Evolutionary conservation across 92 coral and sea anemone genomes (phyloP), one percentile per base, ranked within the genome.

Genomic region (Epizoanthus rinbou): DNA sequence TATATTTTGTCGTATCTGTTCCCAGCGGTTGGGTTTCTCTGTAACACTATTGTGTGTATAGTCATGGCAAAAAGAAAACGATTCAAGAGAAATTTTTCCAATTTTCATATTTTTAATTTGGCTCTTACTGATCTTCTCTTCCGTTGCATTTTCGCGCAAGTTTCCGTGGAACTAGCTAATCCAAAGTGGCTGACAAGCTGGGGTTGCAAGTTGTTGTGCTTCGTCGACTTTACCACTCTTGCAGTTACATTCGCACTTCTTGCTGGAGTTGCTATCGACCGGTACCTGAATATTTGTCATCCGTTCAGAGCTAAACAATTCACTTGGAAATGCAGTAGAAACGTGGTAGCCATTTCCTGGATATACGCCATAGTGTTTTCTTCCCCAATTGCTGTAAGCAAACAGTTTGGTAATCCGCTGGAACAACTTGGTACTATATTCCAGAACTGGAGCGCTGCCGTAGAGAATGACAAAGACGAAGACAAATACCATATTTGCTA

Each of bases 251-350:
- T 76, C 3, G 18, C 81, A 1, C 45, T 76, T 59, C 81, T 76
- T 60, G 81, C 81, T 23, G 81, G 81, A 23, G 24, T 76, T n/a
- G 81, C 81, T 22, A 31, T 59, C 8, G 69, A 76, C 37, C 64
- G 81, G 37, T 76, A 59, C 21, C 56, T 76, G n/a, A 76, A 76
- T 28, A 76, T 76, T 33, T 76, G 81, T 8, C 56, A 76, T 76
- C 81, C 81, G 22, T 76, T 88, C 24, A 88, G 37, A 37, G 91
- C 91, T 23, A 88, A 82, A 58, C 18, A 60, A 3, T 23, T 88
- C 28, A 88, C 80, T 9, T 88, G 91, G 91, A 88, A 71, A 11
- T 88, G 78, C 76, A 88, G 91, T 24, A 78, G 80, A 21, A 88
- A 78, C 28, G 85, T 62, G 6, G 54, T 88, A 13, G 3, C 53